Evolutionary conservation across 2,797 vertebrate species (phyloP), one percentile per base, ranked within the genome.

Genomic region (Sitta carolinensis): DNA sequence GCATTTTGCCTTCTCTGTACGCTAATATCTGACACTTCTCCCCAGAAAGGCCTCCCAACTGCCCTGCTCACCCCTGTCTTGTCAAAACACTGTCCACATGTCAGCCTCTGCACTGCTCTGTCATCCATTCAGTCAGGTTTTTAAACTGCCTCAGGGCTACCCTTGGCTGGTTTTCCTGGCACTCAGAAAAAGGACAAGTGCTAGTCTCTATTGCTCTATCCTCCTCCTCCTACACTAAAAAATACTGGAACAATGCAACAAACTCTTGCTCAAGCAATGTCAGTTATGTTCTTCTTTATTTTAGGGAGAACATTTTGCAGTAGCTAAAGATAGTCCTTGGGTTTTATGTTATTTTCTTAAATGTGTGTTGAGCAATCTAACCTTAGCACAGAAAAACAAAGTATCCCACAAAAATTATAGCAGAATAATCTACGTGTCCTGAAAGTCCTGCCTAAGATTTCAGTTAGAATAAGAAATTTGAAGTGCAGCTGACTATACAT

Each of bases 301-400:
- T 91, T 45, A 81, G 43, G 52, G 29, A 82, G 73, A 94, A 76
- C 4, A 45, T 69, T 93, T 82, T 69, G 67, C 74, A 72, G 77
- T 15, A 79, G 76, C 80, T 95, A 93, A 93, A 81, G 58, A 95
- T 78, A 91, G 69, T 38, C 47, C 48, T 73, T 62, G 76, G 79
- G 62, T 10, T 95, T 91, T 52, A 8, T 47, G 38, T 32, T 93
- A 38, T 80, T 91, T 90, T 51, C 55, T 94, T 52, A 72, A 55
- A 62, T 7, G 25, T 0, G 0, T 29, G 51, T 88, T 84, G 63
- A 91, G 88, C 66, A 82, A 43, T 48, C 51, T 32, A 88, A 91
- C 80, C 74, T 82, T 59, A 79, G 80, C 79, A 57, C 21, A 91
- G 62, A 88, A 55, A 94, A 96, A 95, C 74, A 93, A 84, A 92